These are phyloP conservation scores for Ovibos moschatus DNA, from an alignment of 2,113 vertebrate genomes.

Conservation along the genomic window DNA sequence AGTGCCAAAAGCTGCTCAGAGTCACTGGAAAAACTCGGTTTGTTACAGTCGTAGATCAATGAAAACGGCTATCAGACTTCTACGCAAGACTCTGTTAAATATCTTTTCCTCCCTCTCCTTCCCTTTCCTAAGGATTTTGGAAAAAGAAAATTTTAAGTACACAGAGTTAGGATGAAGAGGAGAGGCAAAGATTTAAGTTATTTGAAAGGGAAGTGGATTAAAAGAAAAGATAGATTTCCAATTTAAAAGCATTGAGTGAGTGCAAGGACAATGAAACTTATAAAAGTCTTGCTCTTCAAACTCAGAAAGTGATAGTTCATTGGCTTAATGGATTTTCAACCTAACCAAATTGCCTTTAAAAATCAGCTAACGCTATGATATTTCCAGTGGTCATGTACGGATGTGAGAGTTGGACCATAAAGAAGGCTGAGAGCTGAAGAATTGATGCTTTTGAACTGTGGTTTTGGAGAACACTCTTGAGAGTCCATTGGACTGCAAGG, in stretches of 20 bases:
- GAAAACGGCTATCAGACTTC: background rate
- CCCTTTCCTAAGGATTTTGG: background rate
- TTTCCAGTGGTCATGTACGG: background rate
- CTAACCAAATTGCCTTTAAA: conserved; percentile 11
- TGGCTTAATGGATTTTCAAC: conserved; percentile 48
- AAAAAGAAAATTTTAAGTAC: background rate
- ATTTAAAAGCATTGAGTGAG: background rate
- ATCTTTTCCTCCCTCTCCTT: background rate
- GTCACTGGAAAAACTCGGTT: background rate
- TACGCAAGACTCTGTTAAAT: background rate
- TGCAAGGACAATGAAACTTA: background rate
- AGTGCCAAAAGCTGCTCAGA: background rate
- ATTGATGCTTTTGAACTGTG: background rate
- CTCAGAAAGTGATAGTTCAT: conserved; percentile 13
- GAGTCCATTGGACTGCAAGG: background rate
- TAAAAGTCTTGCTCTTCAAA: conserved; percentile 11
- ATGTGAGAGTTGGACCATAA: background rate
- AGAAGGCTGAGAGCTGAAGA: background rate
- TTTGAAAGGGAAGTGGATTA: background rate
- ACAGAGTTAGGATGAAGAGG: background rate
- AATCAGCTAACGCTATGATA: background rate
- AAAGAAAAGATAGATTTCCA: background rate
- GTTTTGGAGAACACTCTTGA: background rate
- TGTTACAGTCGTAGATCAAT: background rate
- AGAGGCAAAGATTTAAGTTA: background rate